phyloP scores from a whole-genome alignment of 2,888 invertebrate genomes.

The Drymonia ruficornis region DNA sequence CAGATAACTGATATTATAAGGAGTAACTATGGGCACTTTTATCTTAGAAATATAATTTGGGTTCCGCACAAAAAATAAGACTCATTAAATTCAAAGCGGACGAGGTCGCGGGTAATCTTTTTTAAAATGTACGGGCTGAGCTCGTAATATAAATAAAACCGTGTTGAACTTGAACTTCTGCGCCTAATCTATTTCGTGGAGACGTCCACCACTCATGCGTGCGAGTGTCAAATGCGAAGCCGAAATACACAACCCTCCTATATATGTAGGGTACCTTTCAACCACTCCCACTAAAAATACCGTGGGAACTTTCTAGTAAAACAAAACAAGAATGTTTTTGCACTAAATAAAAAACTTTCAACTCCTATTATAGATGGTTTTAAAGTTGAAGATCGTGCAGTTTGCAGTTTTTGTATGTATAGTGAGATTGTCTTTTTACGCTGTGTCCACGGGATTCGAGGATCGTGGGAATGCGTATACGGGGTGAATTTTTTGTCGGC shows the following conservation, averaged over 20 bases:
- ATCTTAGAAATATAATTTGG: no score
- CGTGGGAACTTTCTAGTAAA: conserved; percentile 41
- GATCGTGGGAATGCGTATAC: conserved; percentile 29
- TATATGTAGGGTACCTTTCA: conserved; percentile 24
- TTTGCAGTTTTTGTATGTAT: conserved; percentile 7
- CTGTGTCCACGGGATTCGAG: conserved; percentile 38
- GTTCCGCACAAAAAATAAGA: no score
- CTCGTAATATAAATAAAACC: no score
- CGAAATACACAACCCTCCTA: conserved; percentile 17
- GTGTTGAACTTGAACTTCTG: no score
- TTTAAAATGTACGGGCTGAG: no score
- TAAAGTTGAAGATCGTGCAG: conserved; percentile 16
- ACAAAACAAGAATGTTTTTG: conserved; percentile 14
- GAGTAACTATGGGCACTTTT: no score
- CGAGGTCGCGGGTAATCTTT: no score
- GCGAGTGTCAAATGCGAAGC: conserved; percentile 19
- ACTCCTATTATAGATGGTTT: background rate
- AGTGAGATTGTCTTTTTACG: conserved; percentile 36
- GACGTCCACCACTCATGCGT: background rate
- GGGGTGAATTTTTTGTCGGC: conserved; percentile 27
- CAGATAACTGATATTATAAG: no score
- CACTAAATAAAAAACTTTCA: background rate
- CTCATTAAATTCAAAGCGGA: no score
- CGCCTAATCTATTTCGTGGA: background rate
- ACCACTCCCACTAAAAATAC: conserved; percentile 36